Conservation (phyloP, 2,888 invertebrate genomes). For the Nomada lathburiana region DNA sequence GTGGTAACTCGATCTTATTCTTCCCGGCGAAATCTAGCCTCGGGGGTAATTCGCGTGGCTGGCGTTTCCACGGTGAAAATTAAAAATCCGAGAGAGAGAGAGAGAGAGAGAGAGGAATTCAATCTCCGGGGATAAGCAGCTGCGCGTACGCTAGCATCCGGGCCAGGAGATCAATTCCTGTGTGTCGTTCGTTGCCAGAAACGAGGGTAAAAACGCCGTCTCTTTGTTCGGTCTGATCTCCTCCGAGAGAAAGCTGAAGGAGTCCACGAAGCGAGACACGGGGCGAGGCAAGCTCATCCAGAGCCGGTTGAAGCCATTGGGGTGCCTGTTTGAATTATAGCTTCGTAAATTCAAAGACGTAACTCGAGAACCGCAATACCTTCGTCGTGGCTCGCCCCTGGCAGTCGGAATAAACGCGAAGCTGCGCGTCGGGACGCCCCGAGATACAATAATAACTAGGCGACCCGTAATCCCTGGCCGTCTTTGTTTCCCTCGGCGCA, state of each 20-base stretch:
- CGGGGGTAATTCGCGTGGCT: constrained; percentile 17
- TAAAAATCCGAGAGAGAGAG: neutral
- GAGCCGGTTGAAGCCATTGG: constrained; percentile 36
- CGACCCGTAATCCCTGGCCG: constrained; percentile 51
- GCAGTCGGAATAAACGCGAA: constrained; percentile 66
- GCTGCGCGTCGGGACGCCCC: constrained; percentile 34
- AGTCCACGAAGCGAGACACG: constrained; percentile 16
- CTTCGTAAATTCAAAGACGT: constrained; percentile 76
- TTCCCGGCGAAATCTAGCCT: constrained; percentile 19
- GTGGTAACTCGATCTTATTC: constrained; percentile 44
- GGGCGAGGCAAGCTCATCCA: constrained; percentile 46
- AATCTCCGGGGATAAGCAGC: constrained; percentile 44
- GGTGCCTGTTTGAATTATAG: constrained; percentile 75
- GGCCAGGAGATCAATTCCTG: constrained; percentile 38
- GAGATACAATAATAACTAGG: constrained; percentile 66
- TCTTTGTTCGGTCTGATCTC: constrained; percentile 64
- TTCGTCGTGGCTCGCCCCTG: constrained; percentile 64
- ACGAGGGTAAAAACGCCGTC: constrained; percentile 54
- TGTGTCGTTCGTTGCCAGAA: constrained; percentile 25
- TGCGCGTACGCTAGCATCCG: constrained; percentile 4
- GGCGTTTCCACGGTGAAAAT: constrained; percentile 49
- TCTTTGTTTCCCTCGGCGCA: constrained; percentile 58
- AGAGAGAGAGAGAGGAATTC: constrained; percentile 24
- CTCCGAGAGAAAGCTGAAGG: constrained; percentile 16
- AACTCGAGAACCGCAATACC: constrained; percentile 64